These are phyloP conservation scores for Oryzias javanicus DNA, from an alignment of 2,113 vertebrate species.

Conservation along the genomic window DNA sequence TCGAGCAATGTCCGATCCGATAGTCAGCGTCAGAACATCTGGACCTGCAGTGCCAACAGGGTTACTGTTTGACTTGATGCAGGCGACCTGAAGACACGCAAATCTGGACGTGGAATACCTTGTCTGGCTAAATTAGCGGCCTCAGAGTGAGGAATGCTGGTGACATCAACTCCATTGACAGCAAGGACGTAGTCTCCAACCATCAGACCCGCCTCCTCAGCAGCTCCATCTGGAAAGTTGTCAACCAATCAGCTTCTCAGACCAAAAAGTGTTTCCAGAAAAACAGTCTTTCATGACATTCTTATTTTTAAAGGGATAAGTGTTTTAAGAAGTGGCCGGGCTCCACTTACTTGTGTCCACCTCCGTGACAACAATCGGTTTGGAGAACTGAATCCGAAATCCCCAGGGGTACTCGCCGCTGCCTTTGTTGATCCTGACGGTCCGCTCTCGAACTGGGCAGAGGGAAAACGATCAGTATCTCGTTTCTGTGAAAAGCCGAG, in stretches of 20 bases:
- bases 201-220: constrained; percentile 87
- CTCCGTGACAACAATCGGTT: constrained; percentile 91
- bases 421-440: constrained; percentile 84
- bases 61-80: neutral
- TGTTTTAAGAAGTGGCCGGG: too few relatives aligned
- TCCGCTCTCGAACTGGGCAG: constrained; percentile 84
- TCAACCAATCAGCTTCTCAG: neutral
- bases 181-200: constrained; percentile 85
- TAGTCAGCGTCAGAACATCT: constrained; percentile 83
- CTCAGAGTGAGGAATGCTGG: constrained; percentile 85
- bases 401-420: constrained; percentile 89
- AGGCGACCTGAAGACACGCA: too few relatives aligned
- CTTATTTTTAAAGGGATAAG: too few relatives aligned
- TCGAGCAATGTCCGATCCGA: constrained; percentile 87
- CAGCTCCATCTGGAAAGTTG: constrained; percentile 81
- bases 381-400: constrained; percentile 91
- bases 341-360: constrained; percentile 89
- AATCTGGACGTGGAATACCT: constrained; percentile 53
- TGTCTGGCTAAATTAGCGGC: constrained; percentile 85
- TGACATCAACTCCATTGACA: constrained; percentile 89
- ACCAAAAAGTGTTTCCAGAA: neutral
- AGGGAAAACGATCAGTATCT: too few relatives aligned
- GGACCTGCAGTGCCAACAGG: constrained; percentile 72
- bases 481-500: too few relatives aligned
- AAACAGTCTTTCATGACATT: too few relatives aligned